A percentile compares a stretch with the other conserved stretches of the same genome.
These are phyloP conservation scores for Hermaeophaga mercurialis DNA, from an alignment of 2,888 invertebrate species.

Conservation along the genomic window DNA sequence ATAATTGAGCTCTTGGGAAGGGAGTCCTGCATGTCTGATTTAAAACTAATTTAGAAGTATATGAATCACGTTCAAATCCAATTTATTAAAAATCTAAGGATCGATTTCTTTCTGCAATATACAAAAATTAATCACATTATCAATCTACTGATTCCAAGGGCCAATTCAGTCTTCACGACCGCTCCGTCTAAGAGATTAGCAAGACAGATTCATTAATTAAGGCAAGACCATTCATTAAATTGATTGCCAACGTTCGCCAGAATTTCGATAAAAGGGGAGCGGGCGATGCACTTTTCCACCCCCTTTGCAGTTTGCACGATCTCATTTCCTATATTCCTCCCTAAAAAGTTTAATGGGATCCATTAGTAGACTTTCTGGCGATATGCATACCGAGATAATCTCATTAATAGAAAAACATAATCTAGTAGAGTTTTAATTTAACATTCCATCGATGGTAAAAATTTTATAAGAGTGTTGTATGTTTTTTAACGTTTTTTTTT, in stretches of 20 bases:
- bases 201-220: slow-evolving; percentile 61
- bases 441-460: too few relatives aligned
- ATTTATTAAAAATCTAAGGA: slow-evolving; percentile 23
- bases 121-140: slow-evolving; percentile 61
- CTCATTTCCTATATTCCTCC: slow-evolving; percentile 33
- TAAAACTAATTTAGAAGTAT: too few relatives aligned
- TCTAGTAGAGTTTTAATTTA: too few relatives aligned
- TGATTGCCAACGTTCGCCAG: slow-evolving; percentile 50
- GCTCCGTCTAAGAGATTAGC: slow-evolving; percentile 60
- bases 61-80: slow-evolving; percentile 15
- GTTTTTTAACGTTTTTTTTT: too few relatives aligned
- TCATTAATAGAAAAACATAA: background rate
- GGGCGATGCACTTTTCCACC: slow-evolving; percentile 33
- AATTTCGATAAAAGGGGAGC: slow-evolving; percentile 33
- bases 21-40: too few relatives aligned
- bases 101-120: slow-evolving; percentile 31
- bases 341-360: slow-evolving; percentile 35
- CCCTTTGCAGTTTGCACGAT: slow-evolving; percentile 35
- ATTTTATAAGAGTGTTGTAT: too few relatives aligned
- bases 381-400: slow-evolving; percentile 2
- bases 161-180: slow-evolving; percentile 54
- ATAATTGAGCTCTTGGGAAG: background rate
- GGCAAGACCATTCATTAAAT: slow-evolving; percentile 59
- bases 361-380: slow-evolving; percentile 28
- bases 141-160: slow-evolving; percentile 56